phyloP scores from a whole-genome alignment of 2,797 vertebrate species.

The Galaxias olidus region DNA sequence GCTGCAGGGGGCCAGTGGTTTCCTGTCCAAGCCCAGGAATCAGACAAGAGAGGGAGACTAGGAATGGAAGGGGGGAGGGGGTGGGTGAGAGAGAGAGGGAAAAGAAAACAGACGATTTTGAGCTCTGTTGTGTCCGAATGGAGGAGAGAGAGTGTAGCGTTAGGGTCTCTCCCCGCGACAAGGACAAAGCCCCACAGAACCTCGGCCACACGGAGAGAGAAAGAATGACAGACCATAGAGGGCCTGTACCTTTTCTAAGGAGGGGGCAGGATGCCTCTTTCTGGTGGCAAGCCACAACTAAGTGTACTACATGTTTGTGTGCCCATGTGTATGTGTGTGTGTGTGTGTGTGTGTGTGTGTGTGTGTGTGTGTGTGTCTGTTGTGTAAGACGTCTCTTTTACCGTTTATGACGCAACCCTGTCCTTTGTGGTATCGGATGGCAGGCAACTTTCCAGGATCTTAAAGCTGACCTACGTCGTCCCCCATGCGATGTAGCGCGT shows the following conservation, averaged over 20 bases:
- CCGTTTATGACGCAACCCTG: no score
- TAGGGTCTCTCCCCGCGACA: no score
- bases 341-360: slow-evolving; percentile 9
- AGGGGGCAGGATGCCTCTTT: no score
- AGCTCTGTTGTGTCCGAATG: no score
- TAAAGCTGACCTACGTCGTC: no score
- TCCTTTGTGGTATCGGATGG: no score
- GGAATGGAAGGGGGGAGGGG: slow-evolving; percentile 17
- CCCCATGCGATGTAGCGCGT: no score
- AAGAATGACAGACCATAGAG: slow-evolving; percentile 55
- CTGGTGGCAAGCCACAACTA: no score
- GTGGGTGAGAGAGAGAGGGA: slow-evolving; percentile 47
- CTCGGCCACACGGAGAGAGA: slow-evolving; percentile 20
- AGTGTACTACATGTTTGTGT: neutral
- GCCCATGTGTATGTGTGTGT: slow-evolving; percentile 3
- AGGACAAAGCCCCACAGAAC: no score
- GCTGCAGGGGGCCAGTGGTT: slow-evolving; percentile 73
- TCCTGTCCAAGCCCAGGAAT: slow-evolving; percentile 59
- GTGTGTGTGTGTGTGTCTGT: slow-evolving; percentile 12
- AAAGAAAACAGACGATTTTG: slow-evolving; percentile 60
- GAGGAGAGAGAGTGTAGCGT: no score
- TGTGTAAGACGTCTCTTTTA: neutral
- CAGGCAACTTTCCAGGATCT: no score
- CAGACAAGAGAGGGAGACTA: slow-evolving; percentile 50
- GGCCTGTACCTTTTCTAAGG: no score